A percentile compares a stretch with the other conserved stretches of the same genome.
phyloP scores from a whole-genome alignment of 2,888 invertebrate genomes.

The Drosophila mercatorum region DNA sequence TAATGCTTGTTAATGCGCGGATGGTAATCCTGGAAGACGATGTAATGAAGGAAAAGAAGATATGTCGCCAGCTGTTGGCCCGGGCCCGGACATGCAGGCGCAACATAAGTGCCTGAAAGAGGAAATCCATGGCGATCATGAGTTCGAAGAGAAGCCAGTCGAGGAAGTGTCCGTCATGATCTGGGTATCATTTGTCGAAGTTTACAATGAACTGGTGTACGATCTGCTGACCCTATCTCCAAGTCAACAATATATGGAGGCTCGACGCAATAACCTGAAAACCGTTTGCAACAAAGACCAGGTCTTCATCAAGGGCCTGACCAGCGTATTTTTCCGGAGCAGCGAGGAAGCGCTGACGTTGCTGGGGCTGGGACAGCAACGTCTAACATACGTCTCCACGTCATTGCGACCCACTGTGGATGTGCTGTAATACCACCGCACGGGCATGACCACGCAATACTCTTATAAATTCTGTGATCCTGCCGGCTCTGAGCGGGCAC shows the following conservation, averaged over 20 bases:
- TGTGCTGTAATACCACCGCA: constrained; percentile 86
- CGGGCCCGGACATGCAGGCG: constrained; percentile 65
- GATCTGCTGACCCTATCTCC: constrained; percentile 88
- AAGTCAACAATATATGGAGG: constrained; percentile 49
- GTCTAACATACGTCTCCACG: constrained; percentile 90
- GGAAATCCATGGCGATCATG: constrained; percentile 71
- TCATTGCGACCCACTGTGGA: constrained; percentile 94
- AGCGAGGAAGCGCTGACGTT: constrained; percentile 93
- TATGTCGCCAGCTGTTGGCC: constrained; percentile 70
- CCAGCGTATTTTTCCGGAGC: constrained; percentile 85
- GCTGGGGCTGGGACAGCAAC: constrained; percentile 90
- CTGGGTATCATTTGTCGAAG: constrained; percentile 95
- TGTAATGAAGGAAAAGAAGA: constrained; percentile 76
- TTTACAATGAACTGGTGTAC: constrained; percentile 95
- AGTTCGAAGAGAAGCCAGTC: constrained; percentile 57
- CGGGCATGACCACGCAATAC: constrained; percentile 82
- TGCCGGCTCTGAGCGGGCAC: constrained; percentile 94
- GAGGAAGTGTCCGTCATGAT: constrained; percentile 85
- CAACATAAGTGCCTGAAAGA: constrained; percentile 67
- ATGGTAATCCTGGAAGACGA: constrained; percentile 82
- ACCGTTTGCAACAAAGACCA: constrained; percentile 82
- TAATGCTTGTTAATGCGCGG: constrained; percentile 84
- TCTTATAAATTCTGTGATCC: constrained; percentile 94
- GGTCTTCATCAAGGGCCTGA: constrained; percentile 85
- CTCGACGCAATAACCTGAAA: constrained; percentile 75